A percentile compares a stretch with the other conserved stretches of the same genome.
Conservation (phyloP, 2,113 vertebrate genomes). For the Plotosus lineatus region DNA sequence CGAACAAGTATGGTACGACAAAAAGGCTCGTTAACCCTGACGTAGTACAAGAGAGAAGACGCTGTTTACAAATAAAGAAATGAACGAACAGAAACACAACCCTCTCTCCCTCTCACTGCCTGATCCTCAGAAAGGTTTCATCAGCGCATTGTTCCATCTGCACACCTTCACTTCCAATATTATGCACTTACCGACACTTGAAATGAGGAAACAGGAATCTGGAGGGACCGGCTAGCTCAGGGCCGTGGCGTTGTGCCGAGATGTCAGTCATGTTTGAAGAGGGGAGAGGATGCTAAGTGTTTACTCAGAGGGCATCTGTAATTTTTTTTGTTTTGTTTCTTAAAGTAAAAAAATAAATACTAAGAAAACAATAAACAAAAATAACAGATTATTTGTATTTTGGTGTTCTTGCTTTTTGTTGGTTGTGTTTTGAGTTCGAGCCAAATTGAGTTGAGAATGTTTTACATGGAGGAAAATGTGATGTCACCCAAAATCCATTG, state of each 20-base stretch:
- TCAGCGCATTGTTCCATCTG: slow-evolving; percentile 66
- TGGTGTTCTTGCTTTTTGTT: not conserved
- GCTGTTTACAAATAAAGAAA: slow-evolving; percentile 67
- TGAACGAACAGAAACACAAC: slow-evolving; percentile 66
- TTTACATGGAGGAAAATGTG: no score
- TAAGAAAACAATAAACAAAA: slow-evolving; percentile 67
- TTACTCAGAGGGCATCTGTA: slow-evolving; percentile 78
- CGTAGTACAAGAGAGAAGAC: slow-evolving; percentile 76
- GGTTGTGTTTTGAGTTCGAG: no score
- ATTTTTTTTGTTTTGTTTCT: slow-evolving; percentile 71
- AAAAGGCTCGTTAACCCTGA: slow-evolving; percentile 87
- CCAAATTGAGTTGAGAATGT: no score
- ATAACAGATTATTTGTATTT: slow-evolving; percentile 25
- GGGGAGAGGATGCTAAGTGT: slow-evolving; percentile 63
- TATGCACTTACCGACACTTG: slow-evolving; percentile 78
- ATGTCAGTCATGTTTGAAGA: slow-evolving; percentile 10
- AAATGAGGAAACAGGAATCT: slow-evolving; percentile 64
- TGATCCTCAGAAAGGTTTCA: slow-evolving; percentile 69
- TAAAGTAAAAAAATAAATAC: slow-evolving; percentile 66
- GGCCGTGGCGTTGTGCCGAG: not conserved
- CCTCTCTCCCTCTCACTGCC: slow-evolving; percentile 61
- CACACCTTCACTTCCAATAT: slow-evolving; percentile 65
- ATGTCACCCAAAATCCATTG: no score
- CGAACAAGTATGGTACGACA: slow-evolving; percentile 81
- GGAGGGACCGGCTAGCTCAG: slow-evolving; percentile 63